Conservation (phyloP, 2,888 invertebrate species). For the Nymphalis urticae region DNA sequence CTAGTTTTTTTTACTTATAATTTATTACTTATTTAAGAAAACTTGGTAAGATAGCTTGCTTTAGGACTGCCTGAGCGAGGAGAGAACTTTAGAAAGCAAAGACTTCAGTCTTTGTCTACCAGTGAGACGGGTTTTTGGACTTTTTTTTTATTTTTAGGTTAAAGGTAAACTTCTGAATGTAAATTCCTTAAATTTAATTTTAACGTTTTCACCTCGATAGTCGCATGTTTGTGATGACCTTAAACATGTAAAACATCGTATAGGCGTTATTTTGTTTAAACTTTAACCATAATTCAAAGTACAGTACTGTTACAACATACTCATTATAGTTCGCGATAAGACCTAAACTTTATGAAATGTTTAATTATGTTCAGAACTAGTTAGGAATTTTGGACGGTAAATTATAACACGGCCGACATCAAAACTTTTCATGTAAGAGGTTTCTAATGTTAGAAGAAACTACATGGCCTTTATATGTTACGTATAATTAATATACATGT, state of each 20-base stretch:
- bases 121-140: too few species aligned
- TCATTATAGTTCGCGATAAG: slow-evolving; percentile 36
- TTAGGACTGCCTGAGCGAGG: too few species aligned
- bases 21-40: too few species aligned
- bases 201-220: background rate
- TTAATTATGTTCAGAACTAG: slow-evolving; percentile 39
- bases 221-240: slow-evolving; percentile 16
- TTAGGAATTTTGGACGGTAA: slow-evolving; percentile 32
- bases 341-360: slow-evolving; percentile 33
- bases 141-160: too few species aligned
- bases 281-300: slow-evolving; percentile 32
- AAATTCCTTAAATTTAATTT: too few species aligned
- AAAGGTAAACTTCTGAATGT: too few species aligned
- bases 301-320: slow-evolving; percentile 22
- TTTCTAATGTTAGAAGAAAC: slow-evolving; percentile 26
- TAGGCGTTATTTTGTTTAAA: slow-evolving; percentile 28
- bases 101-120: too few species aligned
- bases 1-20: too few species aligned
- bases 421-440: slow-evolving; percentile 34
- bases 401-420: slow-evolving; percentile 36
- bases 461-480: slow-evolving; percentile 3
- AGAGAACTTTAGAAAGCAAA: too few species aligned
- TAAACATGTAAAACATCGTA: slow-evolving; percentile 8
- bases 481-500: background rate
- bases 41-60: too few species aligned